These are phyloP conservation scores for Capreolus pygargus DNA, from an alignment of 2,113 vertebrate species.

Conservation along the genomic window DNA sequence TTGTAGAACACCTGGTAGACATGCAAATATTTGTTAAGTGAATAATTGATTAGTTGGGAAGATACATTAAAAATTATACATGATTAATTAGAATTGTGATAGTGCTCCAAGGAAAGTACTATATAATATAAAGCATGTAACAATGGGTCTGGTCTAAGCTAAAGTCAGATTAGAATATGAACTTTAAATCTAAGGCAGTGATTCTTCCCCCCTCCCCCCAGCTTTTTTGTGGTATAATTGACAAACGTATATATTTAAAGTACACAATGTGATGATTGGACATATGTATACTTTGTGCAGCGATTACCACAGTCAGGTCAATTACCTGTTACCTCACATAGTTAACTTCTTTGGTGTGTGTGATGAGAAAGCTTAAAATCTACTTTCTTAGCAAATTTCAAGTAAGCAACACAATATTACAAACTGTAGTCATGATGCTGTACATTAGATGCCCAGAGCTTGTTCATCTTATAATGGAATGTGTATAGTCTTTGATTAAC, in stretches of 20 bases:
- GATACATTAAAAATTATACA: neutral
- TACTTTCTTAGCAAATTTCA: neutral
- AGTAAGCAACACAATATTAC: neutral
- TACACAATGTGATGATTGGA: neutral
- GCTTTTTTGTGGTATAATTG: neutral
- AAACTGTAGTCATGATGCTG: neutral
- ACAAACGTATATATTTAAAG: neutral
- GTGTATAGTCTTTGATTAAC: neutral
- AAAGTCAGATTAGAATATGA: neutral
- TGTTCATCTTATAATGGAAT: neutral
- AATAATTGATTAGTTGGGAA: constrained; percentile 19
- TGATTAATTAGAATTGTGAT: constrained; percentile 2
- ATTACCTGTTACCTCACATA: neutral
- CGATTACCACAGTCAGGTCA: neutral
- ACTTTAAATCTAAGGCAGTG: neutral
- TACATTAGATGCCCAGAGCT: neutral
- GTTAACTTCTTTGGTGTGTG: neutral
- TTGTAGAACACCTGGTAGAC: neutral
- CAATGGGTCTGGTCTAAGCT: neutral
- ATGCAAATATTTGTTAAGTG: constrained; percentile 21
- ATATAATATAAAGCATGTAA: neutral
- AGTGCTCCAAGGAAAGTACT: neutral
- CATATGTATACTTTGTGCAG: neutral
- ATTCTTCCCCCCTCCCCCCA: neutral
- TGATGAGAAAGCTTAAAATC: neutral